Evolutionary conservation across 2,888 invertebrate species (phyloP).

Genomic region (Dysmachus trigonus): DNA sequence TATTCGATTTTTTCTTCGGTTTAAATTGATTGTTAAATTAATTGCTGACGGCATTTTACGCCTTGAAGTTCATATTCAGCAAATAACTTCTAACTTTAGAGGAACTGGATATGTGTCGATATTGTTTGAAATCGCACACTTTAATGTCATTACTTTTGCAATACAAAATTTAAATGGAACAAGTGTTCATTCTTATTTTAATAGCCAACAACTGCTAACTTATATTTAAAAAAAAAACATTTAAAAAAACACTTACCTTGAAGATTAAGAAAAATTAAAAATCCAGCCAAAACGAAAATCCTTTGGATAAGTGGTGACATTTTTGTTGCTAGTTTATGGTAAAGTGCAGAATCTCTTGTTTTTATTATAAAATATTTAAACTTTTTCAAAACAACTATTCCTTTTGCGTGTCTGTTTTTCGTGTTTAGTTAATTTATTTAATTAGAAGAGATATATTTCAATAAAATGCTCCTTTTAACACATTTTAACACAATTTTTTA

Average conservation of each 20-base stretch:
- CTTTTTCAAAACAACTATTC: not conserved
- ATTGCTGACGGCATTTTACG: not conserved
- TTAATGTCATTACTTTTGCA: too few relatives aligned
- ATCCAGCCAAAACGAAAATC: slow-evolving; percentile 59
- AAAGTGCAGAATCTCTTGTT: not conserved
- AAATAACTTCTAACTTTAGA: not conserved
- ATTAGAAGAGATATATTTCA: not conserved
- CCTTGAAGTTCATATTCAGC: not conserved
- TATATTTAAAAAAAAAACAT: not conserved
- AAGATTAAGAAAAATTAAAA: slow-evolving; percentile 58
- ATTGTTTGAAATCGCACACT: too few relatives aligned
- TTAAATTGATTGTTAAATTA: not conserved
- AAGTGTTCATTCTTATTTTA: too few relatives aligned
- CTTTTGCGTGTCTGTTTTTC: not conserved
- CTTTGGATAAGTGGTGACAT: slow-evolving; percentile 62
- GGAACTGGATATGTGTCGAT: not conserved
- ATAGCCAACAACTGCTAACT: not conserved
- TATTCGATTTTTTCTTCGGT: not conserved
- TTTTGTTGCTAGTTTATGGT: slow-evolving; percentile 45
- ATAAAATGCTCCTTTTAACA: not conserved
- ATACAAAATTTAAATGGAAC: not conserved
- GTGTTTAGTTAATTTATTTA: not conserved
- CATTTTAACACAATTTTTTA: slow-evolving; percentile 65
- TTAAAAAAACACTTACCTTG: slow-evolving; percentile 56
- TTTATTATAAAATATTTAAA: not conserved